These are phyloP conservation scores for Drosophila tristis DNA, from an alignment of 1,140 invertebrate genomes.

Conservation along the genomic window DNA sequence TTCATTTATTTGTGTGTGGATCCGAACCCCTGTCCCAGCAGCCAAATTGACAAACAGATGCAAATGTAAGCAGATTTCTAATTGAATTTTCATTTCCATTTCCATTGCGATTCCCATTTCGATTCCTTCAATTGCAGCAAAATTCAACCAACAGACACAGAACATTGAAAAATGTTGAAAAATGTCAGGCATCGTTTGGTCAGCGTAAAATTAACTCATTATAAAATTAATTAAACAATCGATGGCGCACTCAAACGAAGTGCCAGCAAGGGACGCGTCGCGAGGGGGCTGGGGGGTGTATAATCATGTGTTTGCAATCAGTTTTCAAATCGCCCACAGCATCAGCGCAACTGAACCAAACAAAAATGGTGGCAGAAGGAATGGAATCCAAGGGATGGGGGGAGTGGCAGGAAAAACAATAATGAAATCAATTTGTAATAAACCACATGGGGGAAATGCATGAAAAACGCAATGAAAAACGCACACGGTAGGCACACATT, in stretches of 20 bases:
- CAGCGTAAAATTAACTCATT: conserved; percentile 78
- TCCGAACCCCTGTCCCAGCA: conserved; percentile 37
- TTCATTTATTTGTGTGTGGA: conserved; percentile 31
- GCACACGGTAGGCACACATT: conserved; percentile 41
- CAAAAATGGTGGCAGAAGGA: conserved; percentile 38
- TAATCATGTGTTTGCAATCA: conserved; percentile 70
- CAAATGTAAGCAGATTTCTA: conserved; percentile 79
- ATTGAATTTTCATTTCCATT: conserved; percentile 67
- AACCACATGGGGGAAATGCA: conserved; percentile 75
- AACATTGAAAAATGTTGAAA: conserved; percentile 61
- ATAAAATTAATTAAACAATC: conserved; percentile 83
- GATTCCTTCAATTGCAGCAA: conserved; percentile 38
- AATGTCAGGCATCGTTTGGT: conserved; percentile 48
- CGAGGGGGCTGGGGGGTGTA: background rate
- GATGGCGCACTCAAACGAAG: conserved; percentile 60
- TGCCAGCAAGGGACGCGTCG: background rate
- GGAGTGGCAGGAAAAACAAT: conserved; percentile 50
- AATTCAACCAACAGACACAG: conserved; percentile 6
- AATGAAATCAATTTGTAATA: conserved; percentile 82
- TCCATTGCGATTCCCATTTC: conserved; percentile 47
- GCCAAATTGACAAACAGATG: conserved; percentile 66
- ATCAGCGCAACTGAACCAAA: conserved; percentile 22
- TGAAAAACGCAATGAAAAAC: conserved; percentile 74
- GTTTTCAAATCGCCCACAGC: conserved; percentile 77
- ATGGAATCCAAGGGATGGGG: background rate